Evolutionary conservation across 2,797 vertebrate genomes (phyloP).

Genomic region (Coregonus suidteri): DNA sequence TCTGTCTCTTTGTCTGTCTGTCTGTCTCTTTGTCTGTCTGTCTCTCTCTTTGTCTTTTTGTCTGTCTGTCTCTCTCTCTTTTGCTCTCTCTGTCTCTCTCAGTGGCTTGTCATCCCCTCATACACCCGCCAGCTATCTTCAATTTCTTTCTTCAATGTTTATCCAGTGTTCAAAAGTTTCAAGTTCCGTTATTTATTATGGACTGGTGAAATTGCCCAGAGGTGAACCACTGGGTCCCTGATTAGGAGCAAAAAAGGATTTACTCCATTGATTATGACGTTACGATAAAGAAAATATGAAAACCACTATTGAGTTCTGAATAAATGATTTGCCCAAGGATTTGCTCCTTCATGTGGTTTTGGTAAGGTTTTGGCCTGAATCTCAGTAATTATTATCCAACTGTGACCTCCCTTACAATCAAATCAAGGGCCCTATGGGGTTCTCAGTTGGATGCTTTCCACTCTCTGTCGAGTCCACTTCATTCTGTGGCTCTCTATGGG

Average conservation of each 20-base stretch:
- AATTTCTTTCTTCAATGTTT: slow-evolving; percentile 15
- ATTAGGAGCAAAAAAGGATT: too few species aligned
- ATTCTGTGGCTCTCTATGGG: slow-evolving; percentile 12
- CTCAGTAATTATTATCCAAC: slow-evolving; percentile 29
- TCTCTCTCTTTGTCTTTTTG: too few species aligned
- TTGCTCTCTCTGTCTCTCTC: too few species aligned
- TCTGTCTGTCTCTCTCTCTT: too few species aligned
- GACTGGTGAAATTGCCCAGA: too few species aligned
- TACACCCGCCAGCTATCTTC: background rate
- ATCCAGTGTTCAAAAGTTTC: background rate
- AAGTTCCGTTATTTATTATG: too few species aligned
- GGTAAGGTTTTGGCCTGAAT: slow-evolving; percentile 30
- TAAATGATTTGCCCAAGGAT: background rate
- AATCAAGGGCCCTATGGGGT: slow-evolving; percentile 1
- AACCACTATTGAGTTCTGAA: slow-evolving; percentile 11
- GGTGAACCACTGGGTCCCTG: too few species aligned
- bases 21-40: too few species aligned
- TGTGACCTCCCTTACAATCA: slow-evolving; percentile 23
- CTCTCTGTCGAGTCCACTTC: slow-evolving; percentile 7
- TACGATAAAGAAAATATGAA: slow-evolving; percentile 13
- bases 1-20: too few species aligned
- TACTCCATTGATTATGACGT: slow-evolving; percentile 20
- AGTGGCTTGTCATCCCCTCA: background rate
- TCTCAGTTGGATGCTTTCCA: background rate
- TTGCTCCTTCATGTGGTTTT: slow-evolving; percentile 32